Percentiles rank a stretch among this genome's conserved stretches.
Conservation (phyloP, 2,113 vertebrate genomes). For the Phyllostomus discolor region DNA sequence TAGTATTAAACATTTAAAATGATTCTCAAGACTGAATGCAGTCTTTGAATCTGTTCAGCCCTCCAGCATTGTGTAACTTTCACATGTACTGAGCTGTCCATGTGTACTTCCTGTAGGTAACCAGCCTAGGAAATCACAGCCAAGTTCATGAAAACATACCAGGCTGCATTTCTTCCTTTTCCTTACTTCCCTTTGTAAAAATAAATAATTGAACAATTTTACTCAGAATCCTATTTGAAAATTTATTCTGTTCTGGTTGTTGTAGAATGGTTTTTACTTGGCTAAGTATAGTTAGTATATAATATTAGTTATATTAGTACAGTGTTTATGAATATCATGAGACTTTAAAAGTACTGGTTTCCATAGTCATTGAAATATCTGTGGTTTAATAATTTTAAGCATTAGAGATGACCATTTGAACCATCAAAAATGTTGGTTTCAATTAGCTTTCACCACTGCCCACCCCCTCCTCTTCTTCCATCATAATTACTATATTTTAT, state of each 20-base stretch:
- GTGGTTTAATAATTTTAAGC: constrained; percentile 6
- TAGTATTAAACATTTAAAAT: background rate
- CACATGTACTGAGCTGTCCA: background rate
- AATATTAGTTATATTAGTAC: background rate
- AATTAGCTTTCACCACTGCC: background rate
- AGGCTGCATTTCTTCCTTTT: background rate
- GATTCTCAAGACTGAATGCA: constrained; percentile 3
- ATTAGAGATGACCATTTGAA: background rate
- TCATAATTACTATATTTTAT: constrained; percentile 9
- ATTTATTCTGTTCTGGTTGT: background rate
- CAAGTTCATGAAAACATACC: background rate
- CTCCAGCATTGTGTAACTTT: background rate
- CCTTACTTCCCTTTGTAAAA: background rate
- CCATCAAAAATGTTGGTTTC: background rate
- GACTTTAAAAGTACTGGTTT: background rate
- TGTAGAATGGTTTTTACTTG: no score
- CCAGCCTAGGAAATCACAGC: background rate
- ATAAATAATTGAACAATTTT: background rate
- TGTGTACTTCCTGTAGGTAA: background rate
- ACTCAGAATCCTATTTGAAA: background rate
- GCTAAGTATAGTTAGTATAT: background rate
- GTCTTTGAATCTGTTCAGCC: background rate
- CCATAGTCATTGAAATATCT: background rate
- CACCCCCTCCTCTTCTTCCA: background rate
- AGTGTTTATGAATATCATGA: background rate